These are phyloP conservation scores for Callipepla squamata DNA, from an alignment of 2,113 vertebrate species.

Conservation along the genomic window DNA sequence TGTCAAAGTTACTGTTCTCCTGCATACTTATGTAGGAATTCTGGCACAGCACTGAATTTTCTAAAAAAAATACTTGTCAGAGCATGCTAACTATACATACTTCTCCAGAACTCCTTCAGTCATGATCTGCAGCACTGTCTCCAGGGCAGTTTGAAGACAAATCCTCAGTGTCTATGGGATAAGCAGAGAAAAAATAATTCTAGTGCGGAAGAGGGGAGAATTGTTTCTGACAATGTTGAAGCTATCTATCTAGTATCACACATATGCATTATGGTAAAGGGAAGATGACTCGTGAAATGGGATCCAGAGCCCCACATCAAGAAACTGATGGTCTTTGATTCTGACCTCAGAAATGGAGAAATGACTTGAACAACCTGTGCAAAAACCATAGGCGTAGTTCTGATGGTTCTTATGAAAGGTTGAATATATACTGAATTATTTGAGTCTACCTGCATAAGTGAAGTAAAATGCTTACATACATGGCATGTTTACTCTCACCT, in stretches of 20 bases:
- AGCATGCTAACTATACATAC: background rate
- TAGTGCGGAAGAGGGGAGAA: background rate
- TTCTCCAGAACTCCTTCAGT: constrained; percentile 65
- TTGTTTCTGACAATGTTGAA: background rate
- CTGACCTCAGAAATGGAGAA: background rate
- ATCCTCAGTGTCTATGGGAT: constrained; percentile 86
- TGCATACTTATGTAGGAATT: background rate
- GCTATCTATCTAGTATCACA: background rate
- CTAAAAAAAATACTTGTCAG: background rate
- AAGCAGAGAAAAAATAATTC: background rate
- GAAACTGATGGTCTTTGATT: background rate
- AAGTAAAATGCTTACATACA: background rate
- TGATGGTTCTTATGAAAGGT: background rate
- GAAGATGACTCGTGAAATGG: background rate
- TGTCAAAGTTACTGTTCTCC: background rate
- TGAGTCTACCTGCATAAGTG: background rate
- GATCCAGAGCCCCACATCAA: background rate
- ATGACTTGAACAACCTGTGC: background rate
- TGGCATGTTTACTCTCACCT: constrained; percentile 77
- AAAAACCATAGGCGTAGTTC: background rate
- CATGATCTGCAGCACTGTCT: constrained; percentile 88
- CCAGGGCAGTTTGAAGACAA: constrained; percentile 90
- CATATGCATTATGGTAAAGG: background rate
- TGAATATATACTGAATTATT: background rate
- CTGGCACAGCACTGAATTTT: background rate